Conservation (phyloP, 2,888 invertebrate genomes). For the Elaeidobius kamerunicus region DNA sequence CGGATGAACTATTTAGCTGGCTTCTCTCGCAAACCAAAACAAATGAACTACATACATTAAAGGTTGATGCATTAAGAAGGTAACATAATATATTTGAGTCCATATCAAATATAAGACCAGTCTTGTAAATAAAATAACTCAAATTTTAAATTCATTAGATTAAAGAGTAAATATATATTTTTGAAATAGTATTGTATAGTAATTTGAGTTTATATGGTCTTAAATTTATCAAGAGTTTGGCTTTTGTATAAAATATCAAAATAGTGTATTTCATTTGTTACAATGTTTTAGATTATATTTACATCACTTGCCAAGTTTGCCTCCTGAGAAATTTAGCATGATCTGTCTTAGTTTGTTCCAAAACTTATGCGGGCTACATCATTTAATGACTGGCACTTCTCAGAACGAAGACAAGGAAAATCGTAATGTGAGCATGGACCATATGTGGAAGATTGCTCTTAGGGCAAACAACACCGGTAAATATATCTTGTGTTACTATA, state of each 20-base stretch:
- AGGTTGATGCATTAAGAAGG: conserved; percentile 77
- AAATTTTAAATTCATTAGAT: no score
- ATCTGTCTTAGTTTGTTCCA: conserved; percentile 88
- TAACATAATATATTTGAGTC: no score
- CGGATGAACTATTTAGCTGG: conserved; percentile 93
- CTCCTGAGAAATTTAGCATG: conserved; percentile 89
- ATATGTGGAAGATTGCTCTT: conserved; percentile 91
- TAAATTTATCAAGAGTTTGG: no score
- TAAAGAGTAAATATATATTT: no score
- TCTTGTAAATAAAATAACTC: no score
- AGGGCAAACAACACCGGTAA: conserved; percentile 80
- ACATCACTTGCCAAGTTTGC: conserved; percentile 83
- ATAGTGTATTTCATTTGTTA: no score
- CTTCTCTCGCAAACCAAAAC: conserved; percentile 87
- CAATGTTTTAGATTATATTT: conserved; percentile 71
- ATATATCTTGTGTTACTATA: no score
- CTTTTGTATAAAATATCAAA: no score
- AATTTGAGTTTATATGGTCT: no score
- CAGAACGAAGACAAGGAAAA: conserved; percentile 42
- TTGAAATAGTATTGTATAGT: no score
- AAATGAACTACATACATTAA: conserved; percentile 88
- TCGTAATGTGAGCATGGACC: conserved; percentile 85
- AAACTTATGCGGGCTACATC: conserved; percentile 83
- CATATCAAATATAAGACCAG: no score
- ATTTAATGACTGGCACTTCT: conserved; percentile 70